Evolutionary conservation across 2,797 vertebrate genomes (phyloP).

Genomic region (Cirrhinus molitorella): DNA sequence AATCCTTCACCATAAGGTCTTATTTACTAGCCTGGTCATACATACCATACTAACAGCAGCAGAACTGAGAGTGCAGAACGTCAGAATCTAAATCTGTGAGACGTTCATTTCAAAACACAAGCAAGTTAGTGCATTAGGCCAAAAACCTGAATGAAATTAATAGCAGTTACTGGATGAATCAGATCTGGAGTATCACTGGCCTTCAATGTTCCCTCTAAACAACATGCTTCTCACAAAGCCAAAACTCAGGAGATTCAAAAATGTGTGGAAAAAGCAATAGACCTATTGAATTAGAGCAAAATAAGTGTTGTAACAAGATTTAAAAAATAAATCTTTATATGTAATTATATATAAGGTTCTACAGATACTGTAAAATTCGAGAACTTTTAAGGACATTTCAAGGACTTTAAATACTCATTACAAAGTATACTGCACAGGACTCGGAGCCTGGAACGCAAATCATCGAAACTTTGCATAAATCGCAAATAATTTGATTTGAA

Average conservation of each 20-base stretch:
- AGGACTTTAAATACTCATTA: too few relatives aligned
- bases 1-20: constrained; percentile 27
- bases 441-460: too few relatives aligned
- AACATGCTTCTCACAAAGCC: background rate
- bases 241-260: background rate
- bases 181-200: too few relatives aligned
- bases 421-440: too few relatives aligned
- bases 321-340: too few relatives aligned
- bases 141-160: background rate
- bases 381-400: too few relatives aligned
- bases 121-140: background rate
- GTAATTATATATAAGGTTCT: too few relatives aligned
- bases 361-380: too few relatives aligned
- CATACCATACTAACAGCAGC: constrained; percentile 48
- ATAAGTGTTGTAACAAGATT: background rate
- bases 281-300: background rate
- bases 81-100: constrained; percentile 53
- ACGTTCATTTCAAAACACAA: constrained; percentile 35
- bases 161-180: background rate
- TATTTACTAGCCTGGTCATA: constrained; percentile 23
- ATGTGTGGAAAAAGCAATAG: background rate
- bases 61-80: constrained; percentile 1
- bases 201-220: background rate
- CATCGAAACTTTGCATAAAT: too few relatives aligned
- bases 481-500: too few relatives aligned